Conservation (phyloP, 2,888 invertebrate genomes). For the Oxystoma pomonae region DNA sequence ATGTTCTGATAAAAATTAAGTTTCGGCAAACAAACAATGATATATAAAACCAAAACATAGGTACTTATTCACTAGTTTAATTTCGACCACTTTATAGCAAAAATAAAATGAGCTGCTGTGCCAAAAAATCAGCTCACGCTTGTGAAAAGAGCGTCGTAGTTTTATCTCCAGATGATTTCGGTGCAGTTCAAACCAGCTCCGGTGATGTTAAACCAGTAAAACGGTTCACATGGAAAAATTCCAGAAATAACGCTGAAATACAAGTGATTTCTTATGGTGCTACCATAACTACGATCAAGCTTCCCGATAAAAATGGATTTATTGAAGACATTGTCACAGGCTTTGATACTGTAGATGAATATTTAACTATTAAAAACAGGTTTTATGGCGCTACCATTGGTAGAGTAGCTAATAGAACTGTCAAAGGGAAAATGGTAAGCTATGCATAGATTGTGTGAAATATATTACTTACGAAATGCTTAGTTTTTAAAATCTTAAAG, state of each 20-base stretch:
- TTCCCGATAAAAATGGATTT: constrained; percentile 55
- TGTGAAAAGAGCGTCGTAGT: neutral
- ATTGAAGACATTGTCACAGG: constrained; percentile 28
- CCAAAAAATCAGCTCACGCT: neutral
- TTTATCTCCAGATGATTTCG: constrained; percentile 36
- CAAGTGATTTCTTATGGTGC: neutral
- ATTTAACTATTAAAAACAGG: constrained; percentile 23
- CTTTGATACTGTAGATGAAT: constrained; percentile 26
- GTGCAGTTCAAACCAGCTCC: constrained; percentile 32
- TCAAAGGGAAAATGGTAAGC: constrained; percentile 25
- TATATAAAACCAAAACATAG: no score
- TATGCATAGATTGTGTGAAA: no score
- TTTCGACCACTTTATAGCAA: no score
- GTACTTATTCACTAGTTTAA: no score
- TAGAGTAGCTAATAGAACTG: constrained; percentile 27
- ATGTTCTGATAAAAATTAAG: no score
- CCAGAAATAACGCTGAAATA: constrained; percentile 37
- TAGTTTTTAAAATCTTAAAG: no score
- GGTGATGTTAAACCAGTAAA: constrained; percentile 48
- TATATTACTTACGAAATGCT: no score
- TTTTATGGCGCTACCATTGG: constrained; percentile 29
- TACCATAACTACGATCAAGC: constrained; percentile 54
- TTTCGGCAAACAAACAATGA: no score
- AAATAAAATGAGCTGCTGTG: constrained; percentile 54
- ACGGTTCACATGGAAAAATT: constrained; percentile 64